phyloP scores from a whole-genome alignment of 2,888 invertebrate species.

The Epinotia nisella region DNA sequence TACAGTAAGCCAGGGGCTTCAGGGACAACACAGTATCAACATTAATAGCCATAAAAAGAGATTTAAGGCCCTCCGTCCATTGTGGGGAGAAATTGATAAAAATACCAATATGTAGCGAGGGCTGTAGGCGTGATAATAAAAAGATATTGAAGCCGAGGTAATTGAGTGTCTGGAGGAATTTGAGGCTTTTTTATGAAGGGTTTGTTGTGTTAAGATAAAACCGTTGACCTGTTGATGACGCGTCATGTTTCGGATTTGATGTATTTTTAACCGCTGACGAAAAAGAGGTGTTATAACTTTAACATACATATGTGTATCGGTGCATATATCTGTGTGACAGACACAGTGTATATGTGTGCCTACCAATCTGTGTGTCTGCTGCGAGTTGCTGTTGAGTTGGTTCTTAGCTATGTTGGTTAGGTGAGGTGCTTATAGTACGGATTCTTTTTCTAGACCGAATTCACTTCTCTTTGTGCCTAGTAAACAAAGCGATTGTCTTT shows the following conservation, averaged over 20 bases:
- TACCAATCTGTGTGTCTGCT: too few relatives aligned
- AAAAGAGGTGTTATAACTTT: too few relatives aligned
- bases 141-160: constrained; percentile 31
- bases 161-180: constrained; percentile 30
- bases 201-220: constrained; percentile 7
- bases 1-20: constrained; percentile 30
- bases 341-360: too few relatives aligned
- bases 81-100: constrained; percentile 43
- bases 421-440: too few relatives aligned
- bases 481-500: too few relatives aligned
- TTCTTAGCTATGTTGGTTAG: too few relatives aligned
- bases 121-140: constrained; percentile 32
- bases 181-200: constrained; percentile 18
- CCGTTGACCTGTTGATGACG: not conserved
- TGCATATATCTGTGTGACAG: too few relatives aligned
- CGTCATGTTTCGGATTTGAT: not conserved
- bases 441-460: too few relatives aligned
- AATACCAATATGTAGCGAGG: constrained; percentile 42
- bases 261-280: not conserved
- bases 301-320: too few relatives aligned
- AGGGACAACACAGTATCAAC: constrained; percentile 30
- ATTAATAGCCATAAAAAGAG: constrained; percentile 44
- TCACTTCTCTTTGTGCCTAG: too few relatives aligned
- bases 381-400: too few relatives aligned
- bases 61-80: constrained; percentile 42